Percentiles rank a stretch among this genome's conserved stretches.
These are phyloP conservation scores for Pachymerium ferrugineum DNA, from an alignment of 2,888 invertebrate genomes.

Conservation along the genomic window DNA sequence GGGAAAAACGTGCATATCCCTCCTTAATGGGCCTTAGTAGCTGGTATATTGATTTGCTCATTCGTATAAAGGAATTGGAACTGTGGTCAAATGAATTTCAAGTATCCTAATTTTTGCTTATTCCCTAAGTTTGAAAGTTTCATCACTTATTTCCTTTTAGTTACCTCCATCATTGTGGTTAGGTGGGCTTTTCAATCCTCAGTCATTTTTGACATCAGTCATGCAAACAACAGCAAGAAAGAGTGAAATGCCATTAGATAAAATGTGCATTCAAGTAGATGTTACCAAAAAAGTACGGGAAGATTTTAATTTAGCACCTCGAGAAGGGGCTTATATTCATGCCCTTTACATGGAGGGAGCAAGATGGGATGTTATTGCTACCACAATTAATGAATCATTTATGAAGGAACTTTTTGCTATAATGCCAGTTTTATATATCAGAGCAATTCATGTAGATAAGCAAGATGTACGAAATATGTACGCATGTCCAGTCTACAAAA, in stretches of 20 bases:
- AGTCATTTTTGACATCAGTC: slow-evolving; percentile 90
- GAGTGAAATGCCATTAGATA: slow-evolving; percentile 88
- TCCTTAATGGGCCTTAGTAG: slow-evolving; percentile 78
- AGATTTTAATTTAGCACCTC: slow-evolving; percentile 85
- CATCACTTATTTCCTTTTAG: slow-evolving; percentile 49
- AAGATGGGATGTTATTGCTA: slow-evolving; percentile 84
- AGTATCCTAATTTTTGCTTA: slow-evolving; percentile 37
- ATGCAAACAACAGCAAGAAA: slow-evolving; percentile 95
- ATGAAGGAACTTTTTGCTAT: slow-evolving; percentile 88
- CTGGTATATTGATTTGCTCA: slow-evolving; percentile 87
- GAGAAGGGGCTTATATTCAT: slow-evolving; percentile 90
- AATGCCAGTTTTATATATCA: slow-evolving; percentile 92
- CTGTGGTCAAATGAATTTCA: slow-evolving; percentile 89
- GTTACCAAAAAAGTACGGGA: slow-evolving; percentile 95
- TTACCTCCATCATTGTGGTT: slow-evolving; percentile 90
- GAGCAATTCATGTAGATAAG: slow-evolving; percentile 90
- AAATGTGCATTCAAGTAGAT: slow-evolving; percentile 95
- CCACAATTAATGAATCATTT: slow-evolving; percentile 84
- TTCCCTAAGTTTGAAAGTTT: not conserved
- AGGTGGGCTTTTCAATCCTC: slow-evolving; percentile 97
- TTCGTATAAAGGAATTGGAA: slow-evolving; percentile 79
- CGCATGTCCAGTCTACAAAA: slow-evolving; percentile 94
- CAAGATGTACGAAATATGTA: slow-evolving; percentile 89
- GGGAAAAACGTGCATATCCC: slow-evolving; percentile 85
- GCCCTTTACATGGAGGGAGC: slow-evolving; percentile 94